These are phyloP conservation scores for Todiramphus saurophagus DNA, from an alignment of 2,113 vertebrate species.

Conservation along the genomic window DNA sequence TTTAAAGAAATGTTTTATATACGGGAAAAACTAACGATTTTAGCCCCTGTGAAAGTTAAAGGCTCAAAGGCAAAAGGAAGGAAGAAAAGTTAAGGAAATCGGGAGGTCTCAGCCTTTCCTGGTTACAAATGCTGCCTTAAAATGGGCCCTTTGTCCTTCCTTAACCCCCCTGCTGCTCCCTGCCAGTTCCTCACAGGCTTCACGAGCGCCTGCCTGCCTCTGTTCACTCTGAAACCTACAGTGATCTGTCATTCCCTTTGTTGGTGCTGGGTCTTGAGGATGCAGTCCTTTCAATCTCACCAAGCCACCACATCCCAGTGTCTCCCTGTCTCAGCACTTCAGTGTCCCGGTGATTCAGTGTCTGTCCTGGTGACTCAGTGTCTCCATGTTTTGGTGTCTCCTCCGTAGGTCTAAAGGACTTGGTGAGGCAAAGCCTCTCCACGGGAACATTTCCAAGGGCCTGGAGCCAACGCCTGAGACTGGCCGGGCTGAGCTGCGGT, in stretches of 20 bases:
- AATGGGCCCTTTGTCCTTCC: neutral
- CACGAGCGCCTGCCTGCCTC: fast-evolving
- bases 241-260: fast-evolving
- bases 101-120: neutral
- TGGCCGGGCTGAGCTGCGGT: fast-evolving
- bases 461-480: fast-evolving
- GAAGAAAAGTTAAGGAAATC: neutral
- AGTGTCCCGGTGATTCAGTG: fast-evolving
- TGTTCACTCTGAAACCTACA: neutral
- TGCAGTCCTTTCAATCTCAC: neutral
- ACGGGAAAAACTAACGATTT: fast-evolving
- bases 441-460: neutral
- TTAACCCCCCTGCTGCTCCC: neutral
- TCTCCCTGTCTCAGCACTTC: neutral
- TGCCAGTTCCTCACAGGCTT: fast-evolving
- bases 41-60: neutral
- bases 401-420: neutral
- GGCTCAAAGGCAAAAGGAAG: neutral
- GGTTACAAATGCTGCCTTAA: neutral
- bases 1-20: neutral
- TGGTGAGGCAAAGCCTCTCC: neutral
- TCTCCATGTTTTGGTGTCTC: neutral
- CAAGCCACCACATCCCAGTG: fast-evolving
- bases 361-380: neutral
- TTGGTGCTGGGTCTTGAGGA: too few relatives aligned